Evolutionary conservation across 2,113 vertebrate genomes (phyloP), one percentile per base, ranked within the genome.

Genomic region (Ranitomeya imitator): DNA sequence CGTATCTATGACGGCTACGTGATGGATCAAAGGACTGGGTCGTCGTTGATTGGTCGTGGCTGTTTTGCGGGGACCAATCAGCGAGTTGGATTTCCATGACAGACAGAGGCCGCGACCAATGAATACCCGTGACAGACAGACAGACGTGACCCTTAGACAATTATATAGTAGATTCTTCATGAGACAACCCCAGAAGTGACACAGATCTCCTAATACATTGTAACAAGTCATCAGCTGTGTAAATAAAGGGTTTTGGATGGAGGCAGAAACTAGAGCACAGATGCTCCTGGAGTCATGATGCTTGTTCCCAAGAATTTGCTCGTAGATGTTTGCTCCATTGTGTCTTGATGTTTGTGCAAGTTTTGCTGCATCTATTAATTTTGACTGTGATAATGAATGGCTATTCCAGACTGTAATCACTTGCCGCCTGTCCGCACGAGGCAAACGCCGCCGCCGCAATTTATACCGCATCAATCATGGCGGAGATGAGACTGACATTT

Each of bases 391-490:
- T 74, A 74, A 74, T 51, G 71, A 74, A 18, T 74, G 71, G 71
- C 45, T 74, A 74, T 51, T 19, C 71, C 23, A 2, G 16, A 74
- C 8, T 51, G 71, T 19, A 19, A 19, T 74, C 16, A 37, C 71
- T 37, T 51, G 31, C 69, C 71, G 31, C 37, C 37, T 19, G 71
- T 18, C 71, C 71, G 71, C 15, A 45, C 71, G 16, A 45, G 71
- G 71, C 19, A 51, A 74, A 45, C 71, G 71, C 71, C 67, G 11
- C 67, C 13, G 69, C 69, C 37, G 37, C 71, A 74, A 74, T 74
- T 74, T 74, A 45, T 51, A 45, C 71, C 8, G 19, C 71, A 51
- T 74, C 71, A 74, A 74, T 74, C 71, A 74, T 74, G 71, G 71
- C 37, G 37, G 31, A 51, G 71, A 74, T 19, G 31, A 51, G 31